phyloP scores from a whole-genome alignment of 2,797 vertebrate genomes.

The Melanitta fusca region DNA sequence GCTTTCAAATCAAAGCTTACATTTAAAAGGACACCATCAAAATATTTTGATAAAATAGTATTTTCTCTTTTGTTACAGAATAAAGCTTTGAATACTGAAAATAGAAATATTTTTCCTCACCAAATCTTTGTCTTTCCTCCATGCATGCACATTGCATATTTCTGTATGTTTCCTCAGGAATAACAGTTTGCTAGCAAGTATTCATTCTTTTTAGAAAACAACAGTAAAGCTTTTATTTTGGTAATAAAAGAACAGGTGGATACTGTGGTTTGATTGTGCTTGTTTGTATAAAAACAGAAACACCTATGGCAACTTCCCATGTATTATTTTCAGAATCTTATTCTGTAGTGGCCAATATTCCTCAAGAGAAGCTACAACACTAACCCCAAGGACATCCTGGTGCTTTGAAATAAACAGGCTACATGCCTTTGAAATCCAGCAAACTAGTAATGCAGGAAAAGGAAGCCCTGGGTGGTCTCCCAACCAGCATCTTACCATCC shows the following conservation, averaged over 20 bases:
- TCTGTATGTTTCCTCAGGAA: neutral
- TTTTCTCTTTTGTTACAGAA: neutral
- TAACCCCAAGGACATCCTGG: neutral
- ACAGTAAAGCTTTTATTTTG: neutral
- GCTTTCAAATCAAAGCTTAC: constrained; percentile 30
- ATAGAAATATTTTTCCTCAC: neutral
- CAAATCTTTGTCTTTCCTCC: neutral
- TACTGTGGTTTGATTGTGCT: neutral
- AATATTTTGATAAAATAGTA: constrained; percentile 38
- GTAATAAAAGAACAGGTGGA: neutral
- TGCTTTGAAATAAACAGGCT: neutral
- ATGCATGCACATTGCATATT: neutral
- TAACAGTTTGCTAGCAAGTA: neutral
- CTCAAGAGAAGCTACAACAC: neutral
- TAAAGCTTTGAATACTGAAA: neutral
- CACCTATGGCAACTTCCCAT: neutral
- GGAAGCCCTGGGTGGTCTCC: neutral
- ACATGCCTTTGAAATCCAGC: neutral
- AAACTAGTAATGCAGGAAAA: neutral
- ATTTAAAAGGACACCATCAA: constrained; percentile 26
- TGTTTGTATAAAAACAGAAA: neutral
- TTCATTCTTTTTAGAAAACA: neutral
- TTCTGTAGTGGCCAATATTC: neutral
- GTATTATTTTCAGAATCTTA: neutral
- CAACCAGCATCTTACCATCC: neutral